Percentiles rank a stretch among this genome's conserved stretches.
Conservation (phyloP, 2,888 invertebrate genomes). For the Coleophora deauratella region DNA sequence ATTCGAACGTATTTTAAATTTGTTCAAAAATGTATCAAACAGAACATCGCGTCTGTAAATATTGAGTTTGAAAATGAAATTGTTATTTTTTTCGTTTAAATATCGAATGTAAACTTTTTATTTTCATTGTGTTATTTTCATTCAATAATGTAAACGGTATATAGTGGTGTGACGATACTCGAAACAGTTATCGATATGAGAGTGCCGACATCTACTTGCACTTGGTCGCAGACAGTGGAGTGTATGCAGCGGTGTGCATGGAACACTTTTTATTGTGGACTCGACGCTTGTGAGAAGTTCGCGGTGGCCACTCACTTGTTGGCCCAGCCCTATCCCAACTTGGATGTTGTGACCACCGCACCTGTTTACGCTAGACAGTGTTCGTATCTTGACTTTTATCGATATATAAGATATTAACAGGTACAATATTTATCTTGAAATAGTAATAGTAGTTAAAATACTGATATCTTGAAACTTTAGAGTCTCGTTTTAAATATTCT, state of each 20-base stretch:
- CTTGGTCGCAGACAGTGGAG: slow-evolving; percentile 42
- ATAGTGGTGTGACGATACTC: no score
- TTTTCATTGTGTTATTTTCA: slow-evolving; percentile 7
- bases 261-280: slow-evolving; percentile 45
- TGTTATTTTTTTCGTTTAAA: neutral
- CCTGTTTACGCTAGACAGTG: slow-evolving; percentile 42
- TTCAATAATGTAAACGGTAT: no score
- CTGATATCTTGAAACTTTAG: no score
- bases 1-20: slow-evolving; percentile 3
- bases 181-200: slow-evolving; percentile 25
- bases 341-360: slow-evolving; percentile 53
- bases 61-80: slow-evolving; percentile 2
- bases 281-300: slow-evolving; percentile 40
- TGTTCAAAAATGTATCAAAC: no score
- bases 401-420: no score
- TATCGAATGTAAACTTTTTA: no score
- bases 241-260: slow-evolving; percentile 48
- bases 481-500: no score
- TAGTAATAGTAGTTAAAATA: neutral
- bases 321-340: slow-evolving; percentile 46
- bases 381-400: slow-evolving; percentile 34
- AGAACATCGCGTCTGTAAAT: neutral
- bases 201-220: slow-evolving; percentile 38
- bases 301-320: slow-evolving; percentile 40
- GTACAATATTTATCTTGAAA: neutral